Evolutionary conservation across 2,113 vertebrate genomes (phyloP), one percentile per base, ranked within the genome.

Genomic region (Oryzias curvinotus): DNA sequence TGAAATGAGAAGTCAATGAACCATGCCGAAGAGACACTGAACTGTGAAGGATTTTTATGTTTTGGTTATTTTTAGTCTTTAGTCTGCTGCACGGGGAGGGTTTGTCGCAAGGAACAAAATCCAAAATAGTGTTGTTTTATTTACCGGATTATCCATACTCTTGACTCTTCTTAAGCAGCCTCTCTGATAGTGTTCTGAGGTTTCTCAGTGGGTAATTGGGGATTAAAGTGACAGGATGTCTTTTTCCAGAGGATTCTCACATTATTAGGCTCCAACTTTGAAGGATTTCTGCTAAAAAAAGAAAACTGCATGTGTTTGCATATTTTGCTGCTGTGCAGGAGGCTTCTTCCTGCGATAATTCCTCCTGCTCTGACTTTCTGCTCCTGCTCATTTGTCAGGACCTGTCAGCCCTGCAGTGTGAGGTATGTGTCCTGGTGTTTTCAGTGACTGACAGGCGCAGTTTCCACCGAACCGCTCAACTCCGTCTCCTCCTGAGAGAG

Each of bases 361-460:
- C 12, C 2, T 7, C 45, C 16, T 47, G 36, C 36, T 47, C 16
- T 3, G 28, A 26, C 17, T n/a, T 8, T 61, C 13, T 68, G 7
- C 41, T 7, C 36, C 4, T 30, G 21, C 75, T 25, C 55, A 49
- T 70, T 45, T 59, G 51, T 42, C 89, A 90, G 90, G 94, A 96
- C 79, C 91, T 93, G 64, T 95, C 94, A 5, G 86, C 91, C 52
- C 89, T 94, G 85, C 91, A 86, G 13, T 94, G 93, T 15, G 95
- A 96, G 60, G 94, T 93, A 61, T 95, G 93, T 63, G 90, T 96
- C 71, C 86, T 96, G 81, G 92, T 95, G 78, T 96, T 95, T 84
- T 95, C 95, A 0, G 93, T 96, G 82, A 95, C 94, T 0, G 95
- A 96, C 84, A 87, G 95, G 43, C 80, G 89, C 18, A 95, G 93